Base-by-base conservation (phyloP, 2,888 invertebrate genomes). In the Drosophila dives region DNA sequence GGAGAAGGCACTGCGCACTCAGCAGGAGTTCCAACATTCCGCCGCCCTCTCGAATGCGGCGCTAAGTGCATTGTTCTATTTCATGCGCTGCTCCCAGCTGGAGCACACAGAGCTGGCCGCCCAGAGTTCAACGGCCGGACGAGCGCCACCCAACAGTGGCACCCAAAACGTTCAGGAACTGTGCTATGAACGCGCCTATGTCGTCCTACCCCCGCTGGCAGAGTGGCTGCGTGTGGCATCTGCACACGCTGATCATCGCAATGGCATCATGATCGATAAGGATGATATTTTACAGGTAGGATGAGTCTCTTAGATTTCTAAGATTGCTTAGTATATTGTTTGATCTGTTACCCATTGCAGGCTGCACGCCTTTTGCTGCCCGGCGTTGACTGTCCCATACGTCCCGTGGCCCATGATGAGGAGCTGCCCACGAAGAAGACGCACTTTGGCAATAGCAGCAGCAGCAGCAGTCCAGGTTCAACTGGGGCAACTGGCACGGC, bases 71-170 rank as follows among this genome's bases (percentile, higher is more conserved):
- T 94, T 98, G 2, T 98, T 97, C 93, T 98, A 98, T 93, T 98
- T 97, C 92, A 98, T 98, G 98, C 94, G 97, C 54, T 98, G 98
- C 93, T 97, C 97, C 0, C 98, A 96, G 94, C 88, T 96, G 92
- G 96, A 96, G 91, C 96, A 96, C 90, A 94, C 94, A 0, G 95
- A 95, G 71, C 92, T 94, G 49, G 93, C 81, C n/a, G 86, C 89
- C 4, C 90, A 90, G 54, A 86, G 75, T 55, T 73, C 79, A 8
- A 80, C 75, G 6, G 74, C 83, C 5, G 89, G 82, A 3, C 80
- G 81, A 42, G 83, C 71, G 90, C 75, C 73, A 6, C 61, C 81
- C 29, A 80, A 80, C 36, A 88, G 81, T 48, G 90, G 89, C 32
- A 91, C 81, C 42, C 94, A 90, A 36, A 92, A 92, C 38, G 90